Base-by-base conservation (phyloP, 1,140 invertebrate species). In the Nasonia giraulti region DNA sequence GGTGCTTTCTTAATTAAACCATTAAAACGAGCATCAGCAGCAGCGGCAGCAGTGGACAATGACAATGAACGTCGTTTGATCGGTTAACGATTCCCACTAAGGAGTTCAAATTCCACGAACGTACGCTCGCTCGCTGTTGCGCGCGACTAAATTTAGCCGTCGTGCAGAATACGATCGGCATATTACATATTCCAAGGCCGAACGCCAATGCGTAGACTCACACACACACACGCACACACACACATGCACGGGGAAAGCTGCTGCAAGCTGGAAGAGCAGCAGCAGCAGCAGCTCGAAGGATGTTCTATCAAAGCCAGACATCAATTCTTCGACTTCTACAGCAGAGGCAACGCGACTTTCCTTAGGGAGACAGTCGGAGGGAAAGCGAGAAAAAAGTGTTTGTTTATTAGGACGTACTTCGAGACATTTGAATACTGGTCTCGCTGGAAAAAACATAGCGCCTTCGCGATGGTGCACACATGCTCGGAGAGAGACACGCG, bases 131-230 rank as follows among this genome's bases (percentile, higher is more conserved):
- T 62, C 55, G 14, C n/a, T 62, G 44, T 27, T 27, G 27, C 27
- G 47, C 27, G 79, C n/a, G 33, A 80, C 77, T 80, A 84, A 80
- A 84, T 85, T 80, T 80, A 85, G 78, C 84, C 79, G 73, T 66
- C 76, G 50, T 23, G 31, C 44, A 50, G 68, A 66, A 84, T 47
- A 40, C 78, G 84, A 79, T 73, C 55, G 68, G 78, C 55, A 31
- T 85, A 85, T 85, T 85, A 85, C 84, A 62, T 85, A 85, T 85
- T 85, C 84, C 84, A 85, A 85, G 84, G 79, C 23, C 84, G 69
- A 12, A 20, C 50, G 50, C 50, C 40, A 20, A 37, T 50, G 47
- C 76, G 68, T 77, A 78, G 47, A 76, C 27, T 66, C 27, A 20
- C 23, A 62, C 55, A 62, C 55, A 55, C 14, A 55, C 17, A 55